phyloP scores from a whole-genome alignment of 2,113 vertebrate species.

The Eubucco bourcierii region DNA sequence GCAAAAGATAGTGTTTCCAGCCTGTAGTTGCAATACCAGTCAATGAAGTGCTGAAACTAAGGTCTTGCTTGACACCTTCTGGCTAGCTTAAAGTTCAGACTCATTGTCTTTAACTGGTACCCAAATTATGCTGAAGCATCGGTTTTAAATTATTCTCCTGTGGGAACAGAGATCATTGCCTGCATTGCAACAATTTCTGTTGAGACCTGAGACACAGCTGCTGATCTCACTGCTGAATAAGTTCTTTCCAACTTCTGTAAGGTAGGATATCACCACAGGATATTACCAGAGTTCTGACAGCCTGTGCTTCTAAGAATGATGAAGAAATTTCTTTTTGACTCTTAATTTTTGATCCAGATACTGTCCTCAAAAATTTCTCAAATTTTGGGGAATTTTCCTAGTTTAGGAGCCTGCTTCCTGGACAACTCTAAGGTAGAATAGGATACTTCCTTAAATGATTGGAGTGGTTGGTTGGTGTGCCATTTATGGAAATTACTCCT shows the following conservation, averaged over 20 bases:
- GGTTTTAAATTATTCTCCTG: neutral
- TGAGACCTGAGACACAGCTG: neutral
- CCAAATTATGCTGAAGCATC: neutral
- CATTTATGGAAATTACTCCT: neutral
- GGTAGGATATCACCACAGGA: neutral
- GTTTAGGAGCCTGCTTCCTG: neutral
- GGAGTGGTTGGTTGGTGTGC: neutral
- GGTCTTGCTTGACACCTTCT: neutral
- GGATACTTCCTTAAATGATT: neutral
- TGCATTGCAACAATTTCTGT: neutral
- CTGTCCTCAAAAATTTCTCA: neutral
- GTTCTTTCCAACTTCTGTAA: neutral
- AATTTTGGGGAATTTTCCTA: neutral
- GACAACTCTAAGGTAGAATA: neutral
- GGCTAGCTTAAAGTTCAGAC: neutral
- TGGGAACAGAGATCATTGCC: neutral
- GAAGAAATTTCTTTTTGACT: neutral
- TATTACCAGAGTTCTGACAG: neutral
- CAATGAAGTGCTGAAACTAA: neutral
- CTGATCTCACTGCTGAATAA: neutral
- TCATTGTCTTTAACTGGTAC: neutral
- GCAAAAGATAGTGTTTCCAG: neutral
- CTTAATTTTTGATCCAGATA: neutral
- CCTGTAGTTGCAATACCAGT: neutral
- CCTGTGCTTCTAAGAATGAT: fast-evolving